These are phyloP conservation scores for Alligator sinensis DNA, from an alignment of 2,113 vertebrate species.

Conservation along the genomic window DNA sequence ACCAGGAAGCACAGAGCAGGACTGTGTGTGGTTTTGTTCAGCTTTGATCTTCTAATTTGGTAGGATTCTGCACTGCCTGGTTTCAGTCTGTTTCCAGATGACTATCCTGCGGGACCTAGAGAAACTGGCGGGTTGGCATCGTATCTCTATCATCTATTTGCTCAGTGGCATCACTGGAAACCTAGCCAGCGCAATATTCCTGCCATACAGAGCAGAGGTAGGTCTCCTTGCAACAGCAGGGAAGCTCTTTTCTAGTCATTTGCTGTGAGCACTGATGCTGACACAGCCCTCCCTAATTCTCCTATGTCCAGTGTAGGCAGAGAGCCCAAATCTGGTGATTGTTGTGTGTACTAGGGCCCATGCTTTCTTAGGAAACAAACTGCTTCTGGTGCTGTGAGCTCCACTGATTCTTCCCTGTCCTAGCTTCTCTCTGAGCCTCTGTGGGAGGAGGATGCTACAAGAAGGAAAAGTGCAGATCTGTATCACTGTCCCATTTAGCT, in stretches of 20 bases:
- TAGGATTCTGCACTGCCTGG: constrained; percentile 98
- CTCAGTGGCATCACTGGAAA: constrained; percentile 97
- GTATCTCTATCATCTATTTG: constrained; percentile 98
- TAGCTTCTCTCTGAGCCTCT: not conserved
- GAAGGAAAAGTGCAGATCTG: not conserved
- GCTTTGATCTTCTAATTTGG: constrained; percentile 46
- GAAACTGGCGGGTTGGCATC: constrained; percentile 97
- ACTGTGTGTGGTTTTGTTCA: constrained; percentile 21
- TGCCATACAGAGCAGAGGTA: constrained; percentile 98
- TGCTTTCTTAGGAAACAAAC: not conserved
- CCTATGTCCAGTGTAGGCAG: not conserved
- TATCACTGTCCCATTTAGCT: not conserved
- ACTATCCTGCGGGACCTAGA: constrained; percentile 96
- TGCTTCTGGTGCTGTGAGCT: not conserved
- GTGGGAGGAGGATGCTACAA: not conserved
- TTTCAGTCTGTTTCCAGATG: constrained; percentile 98
- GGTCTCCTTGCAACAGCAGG: constrained; percentile 9
- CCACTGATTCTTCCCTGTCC: not conserved
- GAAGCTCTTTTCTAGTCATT: not conserved
- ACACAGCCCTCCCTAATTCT: not conserved
- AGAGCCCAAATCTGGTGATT: not conserved
- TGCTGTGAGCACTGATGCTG: not conserved
- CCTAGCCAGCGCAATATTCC: constrained; percentile 95
- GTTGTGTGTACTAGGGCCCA: too few relatives aligned
- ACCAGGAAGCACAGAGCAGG: not conserved